These are phyloP conservation scores for Paradisaea rubra DNA, from an alignment of 2,113 vertebrate genomes.

Conservation along the genomic window DNA sequence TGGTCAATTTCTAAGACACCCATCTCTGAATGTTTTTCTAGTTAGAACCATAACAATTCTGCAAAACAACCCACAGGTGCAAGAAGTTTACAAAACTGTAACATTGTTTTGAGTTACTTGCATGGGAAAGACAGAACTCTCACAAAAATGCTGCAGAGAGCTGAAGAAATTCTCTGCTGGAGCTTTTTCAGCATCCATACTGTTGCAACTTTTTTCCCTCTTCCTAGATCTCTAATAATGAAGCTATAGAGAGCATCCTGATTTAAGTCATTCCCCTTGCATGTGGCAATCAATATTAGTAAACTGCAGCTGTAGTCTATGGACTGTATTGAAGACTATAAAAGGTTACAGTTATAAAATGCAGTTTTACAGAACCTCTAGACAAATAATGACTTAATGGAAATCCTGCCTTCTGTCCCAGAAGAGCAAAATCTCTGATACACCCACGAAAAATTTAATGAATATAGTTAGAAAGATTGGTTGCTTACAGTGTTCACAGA, in stretches of 20 bases:
- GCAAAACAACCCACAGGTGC: no score
- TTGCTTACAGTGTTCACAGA: not conserved
- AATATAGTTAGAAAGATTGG: not conserved
- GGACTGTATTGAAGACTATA: not conserved
- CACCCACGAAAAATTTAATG: rapidly evolving
- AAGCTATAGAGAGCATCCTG: not conserved
- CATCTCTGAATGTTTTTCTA: no score
- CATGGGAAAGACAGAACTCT: no score
- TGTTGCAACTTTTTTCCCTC: not conserved
- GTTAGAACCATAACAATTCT: no score
- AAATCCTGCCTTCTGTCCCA: not conserved
- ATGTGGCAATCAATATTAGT: not conserved
- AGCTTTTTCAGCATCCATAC: no score
- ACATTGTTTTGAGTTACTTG: no score
- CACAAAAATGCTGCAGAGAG: no score
- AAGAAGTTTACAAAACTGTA: no score
- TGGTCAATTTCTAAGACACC: no score
- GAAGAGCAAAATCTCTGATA: not conserved
- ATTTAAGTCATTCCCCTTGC: not conserved
- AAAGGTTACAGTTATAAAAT: not conserved
- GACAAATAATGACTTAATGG: not conserved
- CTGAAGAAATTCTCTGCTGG: no score
- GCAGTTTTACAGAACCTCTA: not conserved
- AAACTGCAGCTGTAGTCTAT: not conserved
- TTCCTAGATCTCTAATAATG: not conserved